These are phyloP conservation scores for Cyanoramphus novaezelandiae DNA, from an alignment of 2,113 vertebrate genomes.

Conservation along the genomic window DNA sequence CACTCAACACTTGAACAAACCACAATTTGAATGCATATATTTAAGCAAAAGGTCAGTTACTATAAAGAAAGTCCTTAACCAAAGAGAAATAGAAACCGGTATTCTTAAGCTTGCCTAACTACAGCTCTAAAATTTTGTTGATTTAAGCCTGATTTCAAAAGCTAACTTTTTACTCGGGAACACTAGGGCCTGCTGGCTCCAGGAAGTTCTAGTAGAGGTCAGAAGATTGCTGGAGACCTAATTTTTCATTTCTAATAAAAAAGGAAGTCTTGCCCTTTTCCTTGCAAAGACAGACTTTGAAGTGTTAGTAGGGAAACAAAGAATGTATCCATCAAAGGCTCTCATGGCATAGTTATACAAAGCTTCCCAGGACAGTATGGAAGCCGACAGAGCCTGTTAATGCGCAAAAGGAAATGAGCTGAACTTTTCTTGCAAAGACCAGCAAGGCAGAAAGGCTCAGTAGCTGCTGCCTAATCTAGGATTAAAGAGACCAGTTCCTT, in stretches of 20 bases:
- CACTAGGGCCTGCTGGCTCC: conserved; percentile 3
- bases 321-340: conserved; percentile 17
- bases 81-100: not conserved
- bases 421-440: not conserved
- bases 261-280: conserved; percentile 56
- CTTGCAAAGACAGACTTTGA: conserved; percentile 44
- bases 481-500: not conserved
- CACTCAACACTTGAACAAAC: not conserved
- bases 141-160: conserved; percentile 51
- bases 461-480: not conserved
- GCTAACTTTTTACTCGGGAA: conserved; percentile 38
- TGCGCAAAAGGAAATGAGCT: not conserved
- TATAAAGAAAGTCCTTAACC: conserved; percentile 15
- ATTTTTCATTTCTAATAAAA: conserved; percentile 50
- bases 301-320: conserved; percentile 30
- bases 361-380: not conserved
- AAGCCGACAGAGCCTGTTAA: not conserved
- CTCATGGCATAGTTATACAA: not conserved
- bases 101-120: conserved; percentile 24
- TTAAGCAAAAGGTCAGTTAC: not conserved
- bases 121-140: not conserved
- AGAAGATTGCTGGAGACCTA: conserved; percentile 30
- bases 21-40: not conserved
- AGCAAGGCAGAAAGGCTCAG: not conserved
- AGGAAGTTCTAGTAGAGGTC: conserved; percentile 44